Evolutionary conservation across 1,140 invertebrate genomes (phyloP).

Genomic region (Bombus pascuorum): DNA sequence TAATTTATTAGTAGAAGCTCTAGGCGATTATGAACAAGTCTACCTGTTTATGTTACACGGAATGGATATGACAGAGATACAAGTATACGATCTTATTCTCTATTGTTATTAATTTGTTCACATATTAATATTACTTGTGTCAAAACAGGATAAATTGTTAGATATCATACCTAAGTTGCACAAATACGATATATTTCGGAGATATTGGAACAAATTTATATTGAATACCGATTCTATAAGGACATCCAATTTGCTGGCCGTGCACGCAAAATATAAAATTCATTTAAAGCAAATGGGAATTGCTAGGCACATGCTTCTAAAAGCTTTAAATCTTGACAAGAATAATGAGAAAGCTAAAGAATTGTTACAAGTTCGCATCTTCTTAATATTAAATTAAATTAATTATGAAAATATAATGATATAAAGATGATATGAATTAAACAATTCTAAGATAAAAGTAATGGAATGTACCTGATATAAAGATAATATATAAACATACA

Average conservation of each 20-base stretch:
- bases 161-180: conserved; percentile 30
- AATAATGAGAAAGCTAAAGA: conserved; percentile 45
- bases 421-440: too few relatives aligned
- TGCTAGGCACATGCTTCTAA: conserved; percentile 53
- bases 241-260: conserved; percentile 28
- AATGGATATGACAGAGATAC: background rate
- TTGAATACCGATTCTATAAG: background rate
- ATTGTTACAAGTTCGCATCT: conserved; percentile 46
- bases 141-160: conserved; percentile 51
- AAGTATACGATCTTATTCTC: conserved; percentile 34
- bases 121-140: background rate
- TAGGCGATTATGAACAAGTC: conserved; percentile 55
- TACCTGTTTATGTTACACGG: conserved; percentile 1
- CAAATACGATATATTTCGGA: conserved; percentile 55
- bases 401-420: background rate
- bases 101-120: background rate
- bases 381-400: background rate
- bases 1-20: conserved; percentile 30
- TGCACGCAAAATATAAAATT: conserved; percentile 61
- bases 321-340: conserved; percentile 44
- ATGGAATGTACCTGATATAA: background rate
- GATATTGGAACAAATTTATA: conserved; percentile 53
- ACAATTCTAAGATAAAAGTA: background rate
- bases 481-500: background rate
- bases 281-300: conserved; percentile 39